Conservation (phyloP, 2,113 vertebrate genomes). For the Oncorhynchus tshawytscha region DNA sequence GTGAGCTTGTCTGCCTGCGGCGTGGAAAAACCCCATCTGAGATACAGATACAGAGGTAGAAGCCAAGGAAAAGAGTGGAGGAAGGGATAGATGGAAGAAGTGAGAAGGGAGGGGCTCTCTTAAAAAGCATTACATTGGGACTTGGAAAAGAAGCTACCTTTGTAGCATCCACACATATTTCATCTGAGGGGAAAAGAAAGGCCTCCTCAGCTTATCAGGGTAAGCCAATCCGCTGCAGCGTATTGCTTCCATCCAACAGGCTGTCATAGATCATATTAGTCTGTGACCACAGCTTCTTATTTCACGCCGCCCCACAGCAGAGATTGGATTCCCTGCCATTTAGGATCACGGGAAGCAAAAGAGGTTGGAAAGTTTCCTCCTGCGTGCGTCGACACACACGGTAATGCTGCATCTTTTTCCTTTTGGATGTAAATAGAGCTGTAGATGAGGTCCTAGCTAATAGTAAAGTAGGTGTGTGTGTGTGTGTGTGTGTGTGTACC, state of each 20-base stretch:
- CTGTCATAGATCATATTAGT: slow-evolving; percentile 1
- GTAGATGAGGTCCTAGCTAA: too few relatives aligned
- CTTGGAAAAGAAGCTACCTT: not conserved
- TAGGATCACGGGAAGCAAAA: not conserved
- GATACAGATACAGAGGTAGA: not conserved
- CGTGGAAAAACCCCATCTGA: not conserved
- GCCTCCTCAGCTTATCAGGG: not conserved
- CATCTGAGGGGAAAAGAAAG: not conserved
- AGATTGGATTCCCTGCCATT: slow-evolving; percentile 1
- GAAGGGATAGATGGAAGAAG: not conserved
- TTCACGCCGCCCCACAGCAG: not conserved
- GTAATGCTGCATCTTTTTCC: too few relatives aligned
- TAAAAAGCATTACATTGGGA: too few relatives aligned
- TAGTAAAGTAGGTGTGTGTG: not conserved
- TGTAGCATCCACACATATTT: not conserved
- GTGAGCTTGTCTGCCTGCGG: not conserved
- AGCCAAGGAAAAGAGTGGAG: not conserved
- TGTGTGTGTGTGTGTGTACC: too few relatives aligned
- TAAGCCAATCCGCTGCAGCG: not conserved
- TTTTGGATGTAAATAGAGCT: too few relatives aligned
- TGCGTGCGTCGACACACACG: too few relatives aligned
- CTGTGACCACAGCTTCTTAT: not conserved
- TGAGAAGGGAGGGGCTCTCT: too few relatives aligned
- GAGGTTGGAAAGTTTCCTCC: too few relatives aligned
- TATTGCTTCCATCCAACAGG: not conserved